Evolutionary conservation across 2,113 vertebrate species (phyloP).

Genomic region (Semnornis frantzii): DNA sequence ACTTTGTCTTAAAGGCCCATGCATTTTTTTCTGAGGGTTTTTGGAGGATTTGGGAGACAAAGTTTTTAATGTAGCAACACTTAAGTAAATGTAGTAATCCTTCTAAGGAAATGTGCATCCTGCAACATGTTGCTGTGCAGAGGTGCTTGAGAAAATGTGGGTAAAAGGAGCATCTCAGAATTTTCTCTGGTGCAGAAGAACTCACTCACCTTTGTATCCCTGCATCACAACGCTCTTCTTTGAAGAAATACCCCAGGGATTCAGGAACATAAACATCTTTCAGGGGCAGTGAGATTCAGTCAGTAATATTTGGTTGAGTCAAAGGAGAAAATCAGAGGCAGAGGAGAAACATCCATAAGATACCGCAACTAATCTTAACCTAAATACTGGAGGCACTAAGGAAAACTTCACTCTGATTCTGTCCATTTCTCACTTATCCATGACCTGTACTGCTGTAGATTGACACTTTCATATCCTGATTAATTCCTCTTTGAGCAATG

Average conservation of each 20-base stretch:
- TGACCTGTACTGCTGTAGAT: not conserved
- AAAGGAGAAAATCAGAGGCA: not conserved
- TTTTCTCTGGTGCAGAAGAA: not conserved
- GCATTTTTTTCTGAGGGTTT: not conserved
- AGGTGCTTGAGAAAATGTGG: not conserved
- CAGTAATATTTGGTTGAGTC: not conserved
- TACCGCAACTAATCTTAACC: not conserved
- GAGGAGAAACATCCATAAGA: not conserved
- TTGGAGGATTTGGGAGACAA: not conserved
- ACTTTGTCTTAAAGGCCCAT: not conserved
- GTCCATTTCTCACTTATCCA: rapidly evolving
- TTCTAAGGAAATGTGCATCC: not conserved
- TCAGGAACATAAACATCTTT: not conserved
- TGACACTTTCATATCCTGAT: not conserved
- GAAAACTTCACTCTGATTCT: not conserved
- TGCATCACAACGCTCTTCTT: not conserved
- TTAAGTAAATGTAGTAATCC: not conserved
- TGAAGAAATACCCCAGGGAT: not conserved
- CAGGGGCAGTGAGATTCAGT: not conserved
- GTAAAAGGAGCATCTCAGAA: not conserved
- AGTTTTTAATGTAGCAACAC: not conserved
- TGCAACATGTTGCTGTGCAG: not conserved
- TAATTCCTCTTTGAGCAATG: not conserved
- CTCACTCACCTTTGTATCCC: not conserved
- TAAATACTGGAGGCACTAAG: not conserved